Base-by-base conservation (phyloP, 2,888 invertebrate genomes). In the Ferdinandea cuprea region DNA sequence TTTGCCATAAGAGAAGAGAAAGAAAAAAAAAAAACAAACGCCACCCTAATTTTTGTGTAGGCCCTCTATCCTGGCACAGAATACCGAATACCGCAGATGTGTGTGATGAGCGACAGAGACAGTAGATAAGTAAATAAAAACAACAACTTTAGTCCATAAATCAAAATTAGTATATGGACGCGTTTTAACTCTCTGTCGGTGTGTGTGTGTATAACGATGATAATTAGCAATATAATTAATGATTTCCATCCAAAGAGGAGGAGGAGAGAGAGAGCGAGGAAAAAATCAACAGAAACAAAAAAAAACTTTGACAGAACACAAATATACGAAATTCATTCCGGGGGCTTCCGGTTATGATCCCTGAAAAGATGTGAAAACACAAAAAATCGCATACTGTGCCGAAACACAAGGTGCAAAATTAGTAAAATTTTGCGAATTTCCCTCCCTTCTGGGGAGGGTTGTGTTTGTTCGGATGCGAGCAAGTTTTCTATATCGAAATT, bases 151-250 rank as follows among this genome's bases (percentile, higher is more conserved):
- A 42, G 72, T 56, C 61, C 78, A 78, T 83, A 83, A 83, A 83
- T 83, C 83, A 83, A 83, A 83, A 78, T 83, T 83, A 83, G 83
- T 78, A 73, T 44, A n/a, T n/a, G n/a, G n/a, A n/a, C n/a, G n/a
- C n/a, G 37, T 73, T 65, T 32, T 25, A n/a, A n/a, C 63, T 37
- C 54, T 44, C 37, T 65, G 59, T 61, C 78, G 9, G 17, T 48
- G 37, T 65, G 76, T 71, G 42, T 40, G 54, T 52, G 68, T 72
- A 68, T 58, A 73, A 72, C 78, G 78, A 63, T 68, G 63, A 78
- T 83, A 83, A 83, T 83, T 83, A 83, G 83, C 78, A 78, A 30
- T 30, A 61, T 78, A 68, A 78, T 83, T 83, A 83, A 78, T 83
- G 83, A 83, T 78, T 78, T 83, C 17, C 58, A 40, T 48, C 46